These are phyloP conservation scores for Trigoniulus corallinus DNA, from an alignment of 1,140 invertebrate genomes.

Conservation along the genomic window DNA sequence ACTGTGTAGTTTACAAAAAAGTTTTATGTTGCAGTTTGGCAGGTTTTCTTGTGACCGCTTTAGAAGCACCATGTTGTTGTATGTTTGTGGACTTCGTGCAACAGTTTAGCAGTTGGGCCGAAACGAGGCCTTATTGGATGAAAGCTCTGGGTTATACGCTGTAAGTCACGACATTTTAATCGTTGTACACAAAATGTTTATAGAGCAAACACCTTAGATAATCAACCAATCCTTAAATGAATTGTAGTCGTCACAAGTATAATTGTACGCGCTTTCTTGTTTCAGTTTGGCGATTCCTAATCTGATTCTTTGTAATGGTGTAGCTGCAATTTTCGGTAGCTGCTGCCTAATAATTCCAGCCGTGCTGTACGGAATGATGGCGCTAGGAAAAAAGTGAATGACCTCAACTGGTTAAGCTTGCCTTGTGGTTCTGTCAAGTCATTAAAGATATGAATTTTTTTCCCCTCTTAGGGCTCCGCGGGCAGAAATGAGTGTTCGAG, in stretches of 20 bases:
- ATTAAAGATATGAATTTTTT: constrained; percentile 1
- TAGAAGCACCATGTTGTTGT: constrained; percentile 90
- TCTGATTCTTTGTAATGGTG: constrained; percentile 54
- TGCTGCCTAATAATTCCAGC: constrained; percentile 76
- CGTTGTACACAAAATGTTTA: too few relatives aligned
- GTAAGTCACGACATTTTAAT: constrained; percentile 59
- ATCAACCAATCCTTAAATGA: too few relatives aligned
- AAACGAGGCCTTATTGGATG: constrained; percentile 72
- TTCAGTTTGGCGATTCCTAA: constrained; percentile 56
- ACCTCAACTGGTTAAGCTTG: too few relatives aligned
- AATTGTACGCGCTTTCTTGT: constrained; percentile 21
- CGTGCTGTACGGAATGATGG: constrained; percentile 82
- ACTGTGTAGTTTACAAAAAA: too few relatives aligned
- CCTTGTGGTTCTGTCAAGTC: neutral
- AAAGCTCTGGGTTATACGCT: constrained; percentile 66
- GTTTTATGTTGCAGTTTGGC: constrained; percentile 36
- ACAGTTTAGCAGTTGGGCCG: constrained; percentile 56
- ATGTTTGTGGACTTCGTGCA: constrained; percentile 85
- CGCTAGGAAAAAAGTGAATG: constrained; percentile 42
- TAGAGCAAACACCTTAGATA: too few relatives aligned
- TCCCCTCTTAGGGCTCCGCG: constrained; percentile 1
- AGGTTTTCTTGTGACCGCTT: constrained; percentile 63
- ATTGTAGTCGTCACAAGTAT: too few relatives aligned
- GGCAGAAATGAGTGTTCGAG: constrained; percentile 3
- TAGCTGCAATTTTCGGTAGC: constrained; percentile 65